Conservation (phyloP, 2,797 vertebrate species). For the Gallinago stenura region DNA sequence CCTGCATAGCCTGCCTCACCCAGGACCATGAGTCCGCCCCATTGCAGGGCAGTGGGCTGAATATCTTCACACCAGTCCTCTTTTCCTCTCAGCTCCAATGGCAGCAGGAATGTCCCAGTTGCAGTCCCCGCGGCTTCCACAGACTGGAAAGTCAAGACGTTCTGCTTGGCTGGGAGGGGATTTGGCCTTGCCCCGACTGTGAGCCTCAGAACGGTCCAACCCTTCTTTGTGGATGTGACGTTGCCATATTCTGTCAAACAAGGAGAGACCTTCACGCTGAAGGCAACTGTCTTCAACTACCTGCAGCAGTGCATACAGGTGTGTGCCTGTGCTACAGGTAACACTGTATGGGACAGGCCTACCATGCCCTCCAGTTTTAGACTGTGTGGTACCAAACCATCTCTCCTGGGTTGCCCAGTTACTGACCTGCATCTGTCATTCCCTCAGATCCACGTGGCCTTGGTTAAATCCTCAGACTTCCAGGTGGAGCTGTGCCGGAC, state of each 20-base stretch:
- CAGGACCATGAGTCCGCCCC: neutral
- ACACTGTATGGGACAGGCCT: neutral
- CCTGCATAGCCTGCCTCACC: neutral
- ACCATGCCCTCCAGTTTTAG: neutral
- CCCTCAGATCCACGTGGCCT: conserved; percentile 76
- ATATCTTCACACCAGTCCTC: neutral
- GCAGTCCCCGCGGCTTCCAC: conserved; percentile 1
- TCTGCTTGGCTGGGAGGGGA: conserved; percentile 70
- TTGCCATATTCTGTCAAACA: conserved; percentile 84
- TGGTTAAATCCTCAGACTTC: conserved; percentile 75
- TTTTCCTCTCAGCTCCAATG: conserved; percentile 40
- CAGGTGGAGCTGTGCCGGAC: conserved; percentile 68
- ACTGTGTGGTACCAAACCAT: neutral
- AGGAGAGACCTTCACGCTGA: conserved; percentile 85
- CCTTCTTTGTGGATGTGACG: conserved; percentile 84
- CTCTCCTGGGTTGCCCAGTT: neutral
- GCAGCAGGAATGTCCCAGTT: conserved; percentile 25
- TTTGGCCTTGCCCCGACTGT: conserved; percentile 81
- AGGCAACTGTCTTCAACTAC: conserved; percentile 86
- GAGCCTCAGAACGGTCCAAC: conserved; percentile 81
- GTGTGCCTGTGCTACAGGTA: neutral
- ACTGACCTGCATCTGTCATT: neutral
- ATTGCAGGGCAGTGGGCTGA: neutral
- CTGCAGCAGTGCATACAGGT: conserved; percentile 86
- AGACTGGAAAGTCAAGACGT: conserved; percentile 63